Evolutionary conservation across 2,888 invertebrate genomes (phyloP).

Genomic region (Agrenia bidenticulata): DNA sequence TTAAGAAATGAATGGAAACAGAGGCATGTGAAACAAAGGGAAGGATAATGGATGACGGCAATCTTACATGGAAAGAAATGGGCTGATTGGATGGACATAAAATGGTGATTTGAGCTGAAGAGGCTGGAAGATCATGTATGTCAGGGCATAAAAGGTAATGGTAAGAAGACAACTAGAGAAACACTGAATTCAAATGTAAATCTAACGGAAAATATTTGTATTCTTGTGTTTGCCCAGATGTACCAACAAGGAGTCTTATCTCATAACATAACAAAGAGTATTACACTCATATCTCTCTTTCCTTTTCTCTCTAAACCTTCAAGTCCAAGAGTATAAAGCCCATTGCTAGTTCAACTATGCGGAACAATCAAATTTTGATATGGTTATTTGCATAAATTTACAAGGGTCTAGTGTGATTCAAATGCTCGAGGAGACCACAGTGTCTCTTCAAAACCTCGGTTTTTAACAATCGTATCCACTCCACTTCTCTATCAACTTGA

Average conservation of each 20-base stretch:
- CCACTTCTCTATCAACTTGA: too few species aligned
- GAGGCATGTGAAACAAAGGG: neutral
- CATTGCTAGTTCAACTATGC: too few species aligned
- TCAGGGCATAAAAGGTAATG: conserved; percentile 31
- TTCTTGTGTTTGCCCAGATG: conserved; percentile 2
- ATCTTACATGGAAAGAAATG: neutral
- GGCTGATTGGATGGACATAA: conserved; percentile 10
- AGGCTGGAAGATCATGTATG: conserved; percentile 20
- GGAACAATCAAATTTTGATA: too few species aligned
- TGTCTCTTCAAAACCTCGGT: too few species aligned
- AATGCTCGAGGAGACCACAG: too few species aligned
- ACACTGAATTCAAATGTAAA: neutral
- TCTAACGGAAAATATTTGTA: neutral
- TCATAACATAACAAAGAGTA: neutral
- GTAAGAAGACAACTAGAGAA: neutral
- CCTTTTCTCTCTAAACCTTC: too few species aligned
- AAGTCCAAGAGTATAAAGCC: too few species aligned
- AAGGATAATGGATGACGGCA: neutral
- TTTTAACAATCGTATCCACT: too few species aligned
- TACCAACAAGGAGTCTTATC: neutral
- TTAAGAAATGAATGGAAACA: neutral
- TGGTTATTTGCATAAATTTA: too few species aligned
- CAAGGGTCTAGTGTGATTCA: too few species aligned
- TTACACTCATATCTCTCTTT: neutral
- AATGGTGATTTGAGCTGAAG: conserved; percentile 16